These are phyloP conservation scores for Manduca sexta DNA, from an alignment of 1,140 invertebrate species.

Conservation along the genomic window DNA sequence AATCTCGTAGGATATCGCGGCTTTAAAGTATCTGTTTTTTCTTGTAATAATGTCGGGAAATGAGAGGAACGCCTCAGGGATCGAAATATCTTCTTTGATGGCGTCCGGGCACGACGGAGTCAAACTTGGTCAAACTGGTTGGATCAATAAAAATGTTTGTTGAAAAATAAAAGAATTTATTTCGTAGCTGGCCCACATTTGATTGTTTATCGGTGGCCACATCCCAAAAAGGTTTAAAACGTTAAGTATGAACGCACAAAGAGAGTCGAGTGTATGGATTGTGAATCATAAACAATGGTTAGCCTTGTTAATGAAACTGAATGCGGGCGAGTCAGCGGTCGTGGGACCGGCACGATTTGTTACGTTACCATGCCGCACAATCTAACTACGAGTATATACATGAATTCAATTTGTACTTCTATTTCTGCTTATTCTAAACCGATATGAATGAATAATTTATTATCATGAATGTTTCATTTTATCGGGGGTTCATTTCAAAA, in stretches of 20 bases:
- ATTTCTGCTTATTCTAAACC: too few relatives aligned
- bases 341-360: constrained; percentile 20
- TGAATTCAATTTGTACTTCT: too few relatives aligned
- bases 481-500: too few relatives aligned
- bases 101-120: neutral
- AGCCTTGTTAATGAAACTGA: constrained; percentile 29
- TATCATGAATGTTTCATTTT: too few relatives aligned
- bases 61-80: constrained; percentile 2
- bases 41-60: constrained; percentile 1
- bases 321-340: constrained; percentile 19
- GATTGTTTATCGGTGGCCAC: too few relatives aligned
- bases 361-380: neutral
- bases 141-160: neutral
- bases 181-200: too few relatives aligned
- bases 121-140: neutral
- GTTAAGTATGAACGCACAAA: constrained; percentile 1
- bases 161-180: neutral
- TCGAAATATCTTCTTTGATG: neutral
- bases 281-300: constrained; percentile 28
- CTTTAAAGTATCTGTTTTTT: neutral
- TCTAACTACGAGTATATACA: too few relatives aligned
- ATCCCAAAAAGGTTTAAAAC: neutral
- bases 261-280: constrained; percentile 19
- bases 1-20: too few relatives aligned
- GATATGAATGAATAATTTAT: too few relatives aligned